Base-by-base conservation (phyloP, 2,113 vertebrate species). In the Felis chaus region DNA sequence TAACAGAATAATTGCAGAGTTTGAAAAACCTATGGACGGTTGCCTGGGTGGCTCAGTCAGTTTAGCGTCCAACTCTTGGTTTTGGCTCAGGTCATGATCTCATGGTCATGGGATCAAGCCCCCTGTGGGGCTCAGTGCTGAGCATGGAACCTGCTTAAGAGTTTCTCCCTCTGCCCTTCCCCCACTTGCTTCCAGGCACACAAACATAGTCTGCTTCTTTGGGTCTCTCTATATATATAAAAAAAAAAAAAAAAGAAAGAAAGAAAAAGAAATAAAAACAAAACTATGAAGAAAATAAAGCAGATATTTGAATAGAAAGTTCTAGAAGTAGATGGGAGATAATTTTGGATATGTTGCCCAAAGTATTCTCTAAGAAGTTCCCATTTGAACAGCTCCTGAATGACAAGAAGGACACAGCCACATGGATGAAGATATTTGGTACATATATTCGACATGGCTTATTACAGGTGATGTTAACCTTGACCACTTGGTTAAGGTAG, bases 391-490 rank as follows among this genome's bases (percentile, higher is more conserved):
- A 95, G 29, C 29, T 50, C 3, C 33, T 86, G 9, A 90, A 19
- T 63, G 53, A 33, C 36, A 48, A 81, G 39, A 57, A 63, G 33
- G 79, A 57, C 19, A 31, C 0, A 45, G 13, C 5, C n/a, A n/a
- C 2, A 0, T 7, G 19, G 33, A 45, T 21, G 29, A n/a, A 65
- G 14, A 23, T 27, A 31, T 71, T 78, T 13, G 12, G 6, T 13
- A 15, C 2, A 31, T 5, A 3, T 0, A 25, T 19, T 53, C 29
- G 19, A 3, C 33, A 29, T 19, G 21, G 7, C 3, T 69, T 48
- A 65, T 48, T 11, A 27, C 2, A 21, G 14, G 7, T 23, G 11
- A 74, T 29, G 8, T 29, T 90, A n/a, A 68, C 7, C 3, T 65
- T 53, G 18, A 65, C 4, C 3, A 5, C 3, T 63, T 63, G 8